Conservation (phyloP, 2,888 invertebrate species). For the Lithosia quadra region DNA sequence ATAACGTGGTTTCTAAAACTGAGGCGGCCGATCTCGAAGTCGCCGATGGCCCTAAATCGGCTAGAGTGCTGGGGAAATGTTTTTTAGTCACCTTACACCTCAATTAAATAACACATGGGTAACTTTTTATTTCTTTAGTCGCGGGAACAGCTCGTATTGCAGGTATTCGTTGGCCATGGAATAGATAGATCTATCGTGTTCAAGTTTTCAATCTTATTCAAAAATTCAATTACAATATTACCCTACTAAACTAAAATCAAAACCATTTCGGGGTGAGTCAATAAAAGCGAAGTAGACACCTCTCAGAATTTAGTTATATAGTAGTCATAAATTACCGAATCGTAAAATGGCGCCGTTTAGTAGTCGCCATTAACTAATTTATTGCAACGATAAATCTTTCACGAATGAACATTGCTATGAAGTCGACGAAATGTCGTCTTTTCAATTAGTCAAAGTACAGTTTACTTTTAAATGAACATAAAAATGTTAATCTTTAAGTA, state of each 20-base stretch:
- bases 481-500: not conserved
- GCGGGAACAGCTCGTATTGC: too few species aligned
- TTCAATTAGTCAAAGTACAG: not conserved
- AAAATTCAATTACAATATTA: conserved; percentile 8
- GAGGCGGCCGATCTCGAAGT: too few species aligned
- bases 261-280: not conserved
- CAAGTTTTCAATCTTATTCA: too few species aligned
- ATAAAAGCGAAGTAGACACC: conserved; percentile 28
- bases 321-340: conserved; percentile 37
- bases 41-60: too few species aligned
- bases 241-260: not conserved
- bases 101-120: too few species aligned
- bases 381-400: conserved; percentile 35
- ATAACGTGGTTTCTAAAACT: too few species aligned
- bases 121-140: too few species aligned
- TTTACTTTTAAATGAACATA: not conserved
- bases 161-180: too few species aligned
- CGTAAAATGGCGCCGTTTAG: conserved; percentile 39
- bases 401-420: conserved; percentile 33
- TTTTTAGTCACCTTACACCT: too few species aligned
- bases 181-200: too few species aligned
- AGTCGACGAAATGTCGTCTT: conserved; percentile 13
- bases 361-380: conserved; percentile 34
- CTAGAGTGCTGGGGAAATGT: too few species aligned
- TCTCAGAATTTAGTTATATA: conserved; percentile 30